Base-by-base conservation (phyloP, 2,113 vertebrate species). In the Corythaeola cristata region DNA sequence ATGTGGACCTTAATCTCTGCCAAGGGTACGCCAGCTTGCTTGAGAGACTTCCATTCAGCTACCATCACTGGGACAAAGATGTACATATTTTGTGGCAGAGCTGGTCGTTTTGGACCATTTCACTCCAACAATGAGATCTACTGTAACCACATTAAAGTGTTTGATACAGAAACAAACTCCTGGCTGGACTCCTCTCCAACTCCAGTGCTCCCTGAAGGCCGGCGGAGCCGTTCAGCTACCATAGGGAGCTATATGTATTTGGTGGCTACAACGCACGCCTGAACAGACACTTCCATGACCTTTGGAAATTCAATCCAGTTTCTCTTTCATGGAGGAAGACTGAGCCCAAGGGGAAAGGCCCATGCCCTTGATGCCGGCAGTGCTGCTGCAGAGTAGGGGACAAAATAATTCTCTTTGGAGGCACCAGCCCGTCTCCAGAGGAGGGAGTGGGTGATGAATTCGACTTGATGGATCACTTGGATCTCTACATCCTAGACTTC, bases 121-220 rank as follows among this genome's bases (percentile, higher is more conserved):
- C 99, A 99, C 98, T 99, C 99, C 78, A 99, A 99, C 98, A 99
- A 99, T 16, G 99, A 99, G 98, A 99, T 99, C 97, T 99, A 99
- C 97, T 99, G 99, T 98, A 99, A 99, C 97, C 99, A 99, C 89
- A 99, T 99, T 89, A 98, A 98, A 96, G 99, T 99, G 50, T 99
- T 99, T 71, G 99, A 99, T 96, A 99, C 99, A 9, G 98, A 99
- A 97, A 99, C 98, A 11, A 99, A 99, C 97, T 98, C 98, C 96
- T 99, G 99, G 99, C 97, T 99, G 77, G 99, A 98, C 91, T 98
- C 98, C 1, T 98, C 99, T 11, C 95, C 98, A 15, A 98, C 98
- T 14, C 98, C 99, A 2, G 98, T 99, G 27, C 97, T 98, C 20
- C 99, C 99, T 0, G 99, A 99, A 71, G 99, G 99, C n/a, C 98